Evolutionary conservation across 2,888 invertebrate species (phyloP).

Genomic region (Helicoverpa assulta): DNA sequence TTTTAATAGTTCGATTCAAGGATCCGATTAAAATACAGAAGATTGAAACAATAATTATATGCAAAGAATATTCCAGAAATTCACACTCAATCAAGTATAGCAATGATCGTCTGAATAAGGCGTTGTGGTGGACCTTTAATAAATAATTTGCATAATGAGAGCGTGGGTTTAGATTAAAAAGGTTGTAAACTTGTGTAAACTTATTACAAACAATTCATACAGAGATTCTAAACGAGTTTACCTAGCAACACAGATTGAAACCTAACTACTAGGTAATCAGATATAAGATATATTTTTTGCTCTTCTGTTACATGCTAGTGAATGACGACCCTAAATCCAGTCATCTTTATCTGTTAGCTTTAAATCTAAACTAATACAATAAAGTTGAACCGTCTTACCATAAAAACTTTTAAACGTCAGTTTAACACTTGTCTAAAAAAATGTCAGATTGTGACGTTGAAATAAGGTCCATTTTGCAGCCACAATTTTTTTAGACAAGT

Average conservation of each 20-base stretch:
- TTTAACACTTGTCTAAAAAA: too few relatives aligned
- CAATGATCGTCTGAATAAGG: conserved; percentile 45
- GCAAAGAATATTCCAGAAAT: conserved; percentile 35
- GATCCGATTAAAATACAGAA: neutral
- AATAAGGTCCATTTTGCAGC: too few relatives aligned
- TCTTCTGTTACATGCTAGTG: conserved; percentile 13
- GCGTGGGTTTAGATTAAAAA: conserved; percentile 42
- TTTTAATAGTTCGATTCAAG: conserved; percentile 14
- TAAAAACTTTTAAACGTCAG: too few relatives aligned
- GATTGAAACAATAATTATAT: conserved; percentile 49
- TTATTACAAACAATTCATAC: too few relatives aligned
- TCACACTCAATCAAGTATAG: conserved; percentile 33
- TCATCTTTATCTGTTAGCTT: conserved; percentile 49
- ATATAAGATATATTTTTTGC: too few relatives aligned
- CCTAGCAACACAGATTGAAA: too few relatives aligned
- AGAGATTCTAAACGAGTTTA: too few relatives aligned
- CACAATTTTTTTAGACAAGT: too few relatives aligned
- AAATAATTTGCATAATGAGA: conserved; percentile 42
- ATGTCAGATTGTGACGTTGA: too few relatives aligned
- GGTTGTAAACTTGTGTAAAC: conserved; percentile 7
- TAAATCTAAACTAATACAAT: neutral
- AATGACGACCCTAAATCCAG: conserved; percentile 21
- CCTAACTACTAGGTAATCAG: too few relatives aligned
- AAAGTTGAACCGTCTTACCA: too few relatives aligned
- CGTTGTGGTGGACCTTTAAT: conserved; percentile 51